Evolutionary conservation across 1,140 invertebrate species (phyloP).

Genomic region (Ruditapes philippinarum): DNA sequence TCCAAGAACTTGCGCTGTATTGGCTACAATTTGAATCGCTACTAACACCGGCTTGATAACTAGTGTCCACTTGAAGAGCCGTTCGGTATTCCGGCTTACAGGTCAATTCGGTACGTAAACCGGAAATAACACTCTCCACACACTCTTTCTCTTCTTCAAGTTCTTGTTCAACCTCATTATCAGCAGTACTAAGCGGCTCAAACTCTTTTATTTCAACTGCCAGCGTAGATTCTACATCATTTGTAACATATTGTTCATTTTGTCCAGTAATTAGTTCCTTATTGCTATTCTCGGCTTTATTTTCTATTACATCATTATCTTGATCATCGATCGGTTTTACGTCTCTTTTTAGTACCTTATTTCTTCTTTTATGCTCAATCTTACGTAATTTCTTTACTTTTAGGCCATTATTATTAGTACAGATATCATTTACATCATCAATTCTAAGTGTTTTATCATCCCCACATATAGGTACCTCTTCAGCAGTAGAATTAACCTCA

Average conservation of each 20-base stretch:
- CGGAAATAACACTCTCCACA: neutral
- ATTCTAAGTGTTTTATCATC: neutral
- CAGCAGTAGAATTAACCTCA: conserved; percentile 7
- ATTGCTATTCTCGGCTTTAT: neutral
- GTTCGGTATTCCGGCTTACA: conserved; percentile 51
- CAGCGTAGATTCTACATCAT: neutral
- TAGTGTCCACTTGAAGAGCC: conserved; percentile 58
- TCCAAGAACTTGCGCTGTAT: conserved; percentile 62
- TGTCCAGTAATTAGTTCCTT: neutral
- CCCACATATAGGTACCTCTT: neutral
- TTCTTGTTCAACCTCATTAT: neutral
- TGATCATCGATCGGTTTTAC: neutral
- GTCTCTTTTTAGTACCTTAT: neutral
- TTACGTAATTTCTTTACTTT: conserved; percentile 13
- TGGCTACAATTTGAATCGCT: conserved; percentile 66
- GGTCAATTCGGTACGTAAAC: neutral
- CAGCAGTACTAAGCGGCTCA: neutral
- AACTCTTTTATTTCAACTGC: neutral
- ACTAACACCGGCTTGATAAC: conserved; percentile 56
- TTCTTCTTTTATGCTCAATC: neutral
- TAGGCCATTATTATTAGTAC: neutral
- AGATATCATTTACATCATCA: neutral
- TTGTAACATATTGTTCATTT: neutral
- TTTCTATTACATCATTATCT: neutral
- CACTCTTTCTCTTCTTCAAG: neutral